phyloP scores from a whole-genome alignment of 2,797 vertebrate genomes.

The Stomatorhinus walkeri region DNA sequence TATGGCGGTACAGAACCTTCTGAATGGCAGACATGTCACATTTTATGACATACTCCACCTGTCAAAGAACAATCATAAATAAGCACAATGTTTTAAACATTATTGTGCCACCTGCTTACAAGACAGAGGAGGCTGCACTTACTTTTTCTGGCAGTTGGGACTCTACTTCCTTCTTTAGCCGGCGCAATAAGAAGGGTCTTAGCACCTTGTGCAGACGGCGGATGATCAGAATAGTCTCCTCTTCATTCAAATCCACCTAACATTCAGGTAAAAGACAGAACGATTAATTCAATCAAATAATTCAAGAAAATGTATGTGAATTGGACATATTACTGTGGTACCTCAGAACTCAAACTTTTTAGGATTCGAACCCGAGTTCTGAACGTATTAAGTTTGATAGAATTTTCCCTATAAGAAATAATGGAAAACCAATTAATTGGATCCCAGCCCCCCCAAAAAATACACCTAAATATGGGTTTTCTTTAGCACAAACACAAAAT shows the following conservation, averaged over 20 bases:
- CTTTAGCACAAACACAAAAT: no score
- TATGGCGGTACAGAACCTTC: conserved; percentile 93
- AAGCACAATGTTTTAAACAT: not conserved
- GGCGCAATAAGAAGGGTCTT: conserved; percentile 74
- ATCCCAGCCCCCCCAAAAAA: no score
- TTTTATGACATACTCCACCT: conserved; percentile 98
- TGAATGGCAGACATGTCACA: conserved; percentile 98
- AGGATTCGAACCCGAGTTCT: no score
- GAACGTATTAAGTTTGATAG: no score
- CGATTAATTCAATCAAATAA: not conserved
- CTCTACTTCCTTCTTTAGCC: conserved; percentile 83
- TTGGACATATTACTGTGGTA: not conserved
- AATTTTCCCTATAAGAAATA: no score
- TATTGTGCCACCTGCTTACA: not conserved
- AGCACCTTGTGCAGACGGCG: conserved; percentile 82
- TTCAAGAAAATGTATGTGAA: not conserved
- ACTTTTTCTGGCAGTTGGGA: conserved; percentile 86
- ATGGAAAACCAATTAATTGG: no score
- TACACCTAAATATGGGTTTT: no score
- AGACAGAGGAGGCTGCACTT: conserved; percentile 17
- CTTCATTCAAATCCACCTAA: conserved; percentile 83
- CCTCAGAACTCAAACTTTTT: no score
- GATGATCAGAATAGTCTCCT: conserved; percentile 84
- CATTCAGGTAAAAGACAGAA: not conserved
- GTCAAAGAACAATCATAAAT: not conserved